Base-by-base conservation (phyloP, 2,113 vertebrate genomes). In the Fregata magnificens region DNA sequence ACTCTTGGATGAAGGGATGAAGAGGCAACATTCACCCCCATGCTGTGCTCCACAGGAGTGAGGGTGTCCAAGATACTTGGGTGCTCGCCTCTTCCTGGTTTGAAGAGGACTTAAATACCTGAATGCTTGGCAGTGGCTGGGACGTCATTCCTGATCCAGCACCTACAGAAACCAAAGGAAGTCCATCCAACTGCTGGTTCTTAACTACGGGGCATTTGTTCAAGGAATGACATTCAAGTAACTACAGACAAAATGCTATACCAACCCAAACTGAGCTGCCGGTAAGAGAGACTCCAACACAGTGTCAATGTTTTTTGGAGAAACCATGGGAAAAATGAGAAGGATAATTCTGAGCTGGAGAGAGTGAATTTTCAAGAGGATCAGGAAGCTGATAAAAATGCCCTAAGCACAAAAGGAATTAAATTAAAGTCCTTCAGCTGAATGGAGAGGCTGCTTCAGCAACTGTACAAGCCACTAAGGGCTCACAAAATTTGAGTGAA, bases 321-420 rank as follows among this genome's bases (percentile, higher is more conserved):
- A 92, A 93, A 92, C 71, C 82, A 85, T 44, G 79, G 63, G 92
- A 88, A 93, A 93, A 94, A 70, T 42, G 36, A 81, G 59, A 70
- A 67, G n/a, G 36, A 86, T 70, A 1, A 0, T 26, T 84, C 73
- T 42, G 66, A 93, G 45, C 26, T 0, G 18, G 49, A 67, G 50
- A 82, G 0, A 4, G 77, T 73, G 65, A 95, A 79, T 87, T 93
- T 96, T 84, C 31, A 65, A 84, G 77, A 84, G 80, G 56, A 90
- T 66, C 47, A 84, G 63, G 83, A 95, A 97, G 77, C 62, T 84
- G 89, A 91, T 89, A 82, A 95, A 97, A 95, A 71, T 56, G 63
- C 72, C 71, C 71, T 31, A 47, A 88, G 52, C 76, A 72, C 52
- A 88, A 65, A 91, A 91, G 31, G 52, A 71, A 95, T 88, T 59